Evolutionary conservation across 2,113 vertebrate species (phyloP).

Genomic region (Oreochromis tanganicae): DNA sequence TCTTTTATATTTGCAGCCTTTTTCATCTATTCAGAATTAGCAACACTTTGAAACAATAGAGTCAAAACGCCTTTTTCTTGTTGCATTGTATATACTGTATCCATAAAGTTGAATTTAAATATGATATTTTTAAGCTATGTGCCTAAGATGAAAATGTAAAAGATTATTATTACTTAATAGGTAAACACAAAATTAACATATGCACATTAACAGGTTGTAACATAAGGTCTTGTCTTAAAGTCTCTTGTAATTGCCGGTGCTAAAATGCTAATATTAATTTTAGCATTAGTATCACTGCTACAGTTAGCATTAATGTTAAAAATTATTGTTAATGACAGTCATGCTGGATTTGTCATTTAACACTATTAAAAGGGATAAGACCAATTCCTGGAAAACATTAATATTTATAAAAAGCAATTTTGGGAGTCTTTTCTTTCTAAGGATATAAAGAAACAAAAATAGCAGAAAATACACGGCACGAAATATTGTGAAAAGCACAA

Average conservation of each 20-base stretch:
- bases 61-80: neutral
- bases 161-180: neutral
- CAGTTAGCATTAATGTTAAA: neutral
- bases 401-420: neutral
- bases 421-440: neutral
- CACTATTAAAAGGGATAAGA: neutral
- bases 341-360: neutral
- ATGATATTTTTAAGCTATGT: neutral
- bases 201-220: neutral
- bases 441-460: neutral
- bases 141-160: neutral
- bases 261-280: neutral
- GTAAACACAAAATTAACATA: neutral
- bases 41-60: neutral
- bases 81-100: neutral
- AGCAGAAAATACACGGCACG: neutral
- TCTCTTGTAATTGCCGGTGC: neutral
- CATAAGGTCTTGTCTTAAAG: neutral
- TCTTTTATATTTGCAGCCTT: neutral
- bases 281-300: neutral
- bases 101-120: neutral
- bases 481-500: neutral
- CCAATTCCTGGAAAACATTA: neutral
- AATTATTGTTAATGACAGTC: neutral
- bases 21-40: neutral